phyloP scores from a whole-genome alignment of 1,140 invertebrate genomes.

The Glossosoma conforme region DNA sequence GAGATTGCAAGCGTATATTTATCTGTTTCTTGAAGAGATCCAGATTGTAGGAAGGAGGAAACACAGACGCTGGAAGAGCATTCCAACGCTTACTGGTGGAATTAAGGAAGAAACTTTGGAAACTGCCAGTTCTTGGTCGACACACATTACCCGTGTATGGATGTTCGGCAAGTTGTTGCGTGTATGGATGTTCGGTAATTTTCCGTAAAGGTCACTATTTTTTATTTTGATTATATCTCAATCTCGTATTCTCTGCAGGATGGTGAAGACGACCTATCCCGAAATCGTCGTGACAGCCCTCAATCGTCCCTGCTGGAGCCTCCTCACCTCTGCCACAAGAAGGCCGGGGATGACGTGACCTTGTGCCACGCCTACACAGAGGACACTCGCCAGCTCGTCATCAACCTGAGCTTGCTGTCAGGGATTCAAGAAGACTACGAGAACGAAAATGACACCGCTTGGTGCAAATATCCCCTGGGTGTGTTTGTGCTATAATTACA shows the following conservation, averaged over 20 bases:
- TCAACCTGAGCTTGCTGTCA: conserved; percentile 45
- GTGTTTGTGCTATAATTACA: conserved; percentile 11
- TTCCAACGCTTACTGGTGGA: too few relatives aligned
- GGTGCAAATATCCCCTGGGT: conserved; percentile 55
- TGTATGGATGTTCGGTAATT: not conserved
- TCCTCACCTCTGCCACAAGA: conserved; percentile 58
- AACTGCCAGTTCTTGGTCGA: too few relatives aligned
- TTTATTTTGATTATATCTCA: not conserved
- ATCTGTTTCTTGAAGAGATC: too few relatives aligned
- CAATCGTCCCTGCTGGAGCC: conserved; percentile 32
- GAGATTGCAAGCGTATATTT: too few relatives aligned
- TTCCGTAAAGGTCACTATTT: conserved; percentile 1
- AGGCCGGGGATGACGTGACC: conserved; percentile 33
- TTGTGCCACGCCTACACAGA: conserved; percentile 54
- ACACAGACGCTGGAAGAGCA: too few relatives aligned
- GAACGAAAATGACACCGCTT: conserved; percentile 36
- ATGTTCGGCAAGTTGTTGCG: too few relatives aligned
- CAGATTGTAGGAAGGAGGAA: too few relatives aligned
- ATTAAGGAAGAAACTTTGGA: too few relatives aligned
- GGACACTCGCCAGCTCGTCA: conserved; percentile 40
- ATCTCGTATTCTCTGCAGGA: conserved; percentile 9
- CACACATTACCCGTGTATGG: too few relatives aligned
- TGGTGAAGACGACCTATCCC: conserved; percentile 5
- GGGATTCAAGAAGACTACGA: conserved; percentile 37
- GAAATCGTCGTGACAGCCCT: not conserved